Evolutionary conservation across 2,797 vertebrate species (phyloP).

Genomic region (Lagorchestes hirsutus): DNA sequence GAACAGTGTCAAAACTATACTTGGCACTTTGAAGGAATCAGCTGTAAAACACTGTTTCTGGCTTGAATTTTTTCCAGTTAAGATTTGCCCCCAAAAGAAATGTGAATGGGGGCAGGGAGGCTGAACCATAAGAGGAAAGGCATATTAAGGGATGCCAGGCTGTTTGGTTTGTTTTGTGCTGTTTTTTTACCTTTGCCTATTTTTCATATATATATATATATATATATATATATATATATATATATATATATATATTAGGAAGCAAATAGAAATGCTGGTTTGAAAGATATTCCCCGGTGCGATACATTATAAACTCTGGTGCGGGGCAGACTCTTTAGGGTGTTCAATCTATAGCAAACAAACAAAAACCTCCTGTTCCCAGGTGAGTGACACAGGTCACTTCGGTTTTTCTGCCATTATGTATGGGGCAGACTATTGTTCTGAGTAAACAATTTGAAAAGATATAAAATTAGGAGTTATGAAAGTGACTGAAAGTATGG

Average conservation of each 20-base stretch:
- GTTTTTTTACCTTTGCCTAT: conserved; percentile 17
- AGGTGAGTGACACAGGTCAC: not conserved
- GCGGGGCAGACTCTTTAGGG: not conserved
- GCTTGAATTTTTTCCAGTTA: conserved; percentile 51
- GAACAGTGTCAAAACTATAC: conserved; percentile 59
- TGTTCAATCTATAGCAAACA: conserved; percentile 47
- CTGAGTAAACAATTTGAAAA: not conserved
- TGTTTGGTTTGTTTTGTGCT: conserved; percentile 27
- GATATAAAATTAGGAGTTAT: not conserved
- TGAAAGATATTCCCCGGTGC: not conserved
- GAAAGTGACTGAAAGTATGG: not conserved
- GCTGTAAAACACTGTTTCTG: conserved; percentile 41
- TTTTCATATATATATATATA: conserved; percentile 8
- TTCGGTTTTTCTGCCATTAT: not conserved
- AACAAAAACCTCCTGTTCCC: not conserved
- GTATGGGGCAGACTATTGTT: not conserved
- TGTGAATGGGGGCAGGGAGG: not conserved
- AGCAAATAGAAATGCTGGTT: conserved; percentile 27
- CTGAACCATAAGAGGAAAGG: not conserved
- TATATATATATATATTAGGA: not conserved
- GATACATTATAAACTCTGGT: not conserved
- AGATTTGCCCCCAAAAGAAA: conserved; percentile 46
- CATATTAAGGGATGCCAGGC: not conserved
- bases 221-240: not conserved
- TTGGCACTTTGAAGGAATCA: conserved; percentile 69